Base-by-base conservation (phyloP, 37 sponge, comb jelly and placozoan species). In the Beroe forskalii region DNA sequence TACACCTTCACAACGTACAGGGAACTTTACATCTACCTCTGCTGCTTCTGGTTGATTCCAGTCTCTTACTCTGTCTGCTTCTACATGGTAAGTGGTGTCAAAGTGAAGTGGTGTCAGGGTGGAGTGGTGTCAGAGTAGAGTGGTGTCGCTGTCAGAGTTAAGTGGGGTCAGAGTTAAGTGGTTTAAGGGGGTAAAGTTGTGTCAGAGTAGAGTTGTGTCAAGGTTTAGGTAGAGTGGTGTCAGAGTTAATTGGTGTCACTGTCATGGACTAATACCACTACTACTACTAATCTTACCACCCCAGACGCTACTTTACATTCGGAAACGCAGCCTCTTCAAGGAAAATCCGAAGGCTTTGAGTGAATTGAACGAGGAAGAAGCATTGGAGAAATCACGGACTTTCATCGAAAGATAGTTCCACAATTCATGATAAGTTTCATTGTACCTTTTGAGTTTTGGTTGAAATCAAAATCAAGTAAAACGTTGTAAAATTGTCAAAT, bases 1-100 rank as follows among this genome's bases (percentile, higher is more conserved):
- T 80, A 80, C 86, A 80, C 86, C 3, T 80, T 80, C 35, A 80
- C 86, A 40, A 80, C 86, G 1, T 41, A 44, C 44, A 80, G 35
- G 55, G 86, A 80, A 23, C 86, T 80, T 2, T 80, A 80, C 30
- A 41, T 80, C 55, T 80, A 80, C 30, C 44, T 80, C 25, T n/a
- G 28, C 25, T 80, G 44, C 27, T 80, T 80, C 86, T 44, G 20
- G 8, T 22, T 80, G 2, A 14, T 80, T n/a, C 86, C 86, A 23
- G 86, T 80, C 0, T 20, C 55, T 1, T 80, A 44, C 55, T 32
- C 86, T 0, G 86, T 38, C 30, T 38, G 37, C 19, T 44, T n/a
- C 12, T 80, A 80, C 30, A 44, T 38, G 86, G 86, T 44, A 36
- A 69, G 66, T 63, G 12, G 55, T 48, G 12, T 12, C 12, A n/a